Conservation (phyloP, 2,113 vertebrate genomes). For the Nibea albiflora region DNA sequence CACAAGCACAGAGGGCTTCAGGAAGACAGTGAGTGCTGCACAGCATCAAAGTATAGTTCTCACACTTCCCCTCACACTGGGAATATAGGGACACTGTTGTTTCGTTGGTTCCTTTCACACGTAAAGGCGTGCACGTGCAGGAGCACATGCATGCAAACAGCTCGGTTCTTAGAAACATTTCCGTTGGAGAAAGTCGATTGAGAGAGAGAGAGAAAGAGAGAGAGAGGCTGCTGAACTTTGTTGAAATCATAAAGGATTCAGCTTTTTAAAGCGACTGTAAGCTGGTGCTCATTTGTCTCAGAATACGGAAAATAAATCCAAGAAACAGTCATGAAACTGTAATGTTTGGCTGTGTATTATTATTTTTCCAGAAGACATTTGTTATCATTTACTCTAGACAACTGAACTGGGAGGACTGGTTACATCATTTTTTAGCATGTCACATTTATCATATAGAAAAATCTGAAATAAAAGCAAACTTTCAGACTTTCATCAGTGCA, state of each 20-base stretch:
- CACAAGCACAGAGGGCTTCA: background rate
- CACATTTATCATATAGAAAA: background rate
- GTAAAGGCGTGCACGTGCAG: conserved; percentile 5
- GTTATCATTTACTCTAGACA: background rate
- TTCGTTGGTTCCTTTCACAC: conserved; percentile 52
- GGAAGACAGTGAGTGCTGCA: conserved; percentile 51
- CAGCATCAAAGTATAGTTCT: conserved; percentile 39
- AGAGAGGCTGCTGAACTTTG: background rate
- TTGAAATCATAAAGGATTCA: background rate
- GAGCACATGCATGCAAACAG: conserved; percentile 1
- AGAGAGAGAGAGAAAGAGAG: background rate
- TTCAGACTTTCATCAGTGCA: background rate
- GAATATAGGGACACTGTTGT: conserved; percentile 36
- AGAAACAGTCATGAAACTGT: background rate
- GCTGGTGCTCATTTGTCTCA: background rate
- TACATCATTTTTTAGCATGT: background rate
- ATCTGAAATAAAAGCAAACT: background rate
- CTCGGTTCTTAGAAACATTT: conserved; percentile 33
- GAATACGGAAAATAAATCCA: background rate
- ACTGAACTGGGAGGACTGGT: background rate
- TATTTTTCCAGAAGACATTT: background rate
- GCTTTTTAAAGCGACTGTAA: background rate
- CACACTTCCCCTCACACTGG: conserved; percentile 40
- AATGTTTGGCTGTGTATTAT: background rate
- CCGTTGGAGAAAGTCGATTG: background rate